These are phyloP conservation scores for Cerceris rybyensis DNA, from an alignment of 2,888 invertebrate species.

Conservation along the genomic window DNA sequence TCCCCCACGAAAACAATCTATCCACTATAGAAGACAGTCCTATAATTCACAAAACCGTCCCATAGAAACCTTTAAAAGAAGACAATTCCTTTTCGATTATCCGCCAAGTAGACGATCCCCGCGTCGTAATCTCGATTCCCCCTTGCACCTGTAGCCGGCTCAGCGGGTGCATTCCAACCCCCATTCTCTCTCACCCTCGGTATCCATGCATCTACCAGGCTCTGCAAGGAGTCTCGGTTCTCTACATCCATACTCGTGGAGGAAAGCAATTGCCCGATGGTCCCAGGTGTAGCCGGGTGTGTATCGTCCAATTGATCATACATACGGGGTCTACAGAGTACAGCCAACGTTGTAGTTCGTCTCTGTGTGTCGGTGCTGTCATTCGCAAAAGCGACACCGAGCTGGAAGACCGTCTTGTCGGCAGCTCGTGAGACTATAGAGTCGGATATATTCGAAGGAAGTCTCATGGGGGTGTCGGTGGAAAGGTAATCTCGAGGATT, in stretches of 20 bases:
- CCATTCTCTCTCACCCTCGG: constrained; percentile 1
- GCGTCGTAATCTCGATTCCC: too few relatives aligned
- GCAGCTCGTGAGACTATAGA: constrained; percentile 36
- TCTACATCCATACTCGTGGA: constrained; percentile 1
- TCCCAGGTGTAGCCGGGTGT: constrained; percentile 53
- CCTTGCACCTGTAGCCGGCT: constrained; percentile 1
- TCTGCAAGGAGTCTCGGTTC: constrained; percentile 38
- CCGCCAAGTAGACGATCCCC: too few relatives aligned
- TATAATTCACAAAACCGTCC: neutral
- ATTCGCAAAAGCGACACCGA: constrained; percentile 43
- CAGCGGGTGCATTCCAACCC: constrained; percentile 20
- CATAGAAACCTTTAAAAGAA: neutral
- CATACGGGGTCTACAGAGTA: constrained; percentile 16
- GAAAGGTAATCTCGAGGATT: neutral
- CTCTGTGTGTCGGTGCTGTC: constrained; percentile 32
- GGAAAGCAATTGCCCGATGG: constrained; percentile 46
- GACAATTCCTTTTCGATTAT: neutral
- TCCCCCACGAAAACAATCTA: neutral
- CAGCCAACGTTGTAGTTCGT: constrained; percentile 9
- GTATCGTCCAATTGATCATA: constrained; percentile 59
- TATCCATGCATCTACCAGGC: constrained; percentile 46
- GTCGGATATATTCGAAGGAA: constrained; percentile 27
- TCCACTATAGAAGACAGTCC: neutral
- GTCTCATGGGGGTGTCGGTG: neutral
- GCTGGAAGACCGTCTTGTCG: constrained; percentile 49